Evolutionary conservation across 2,888 invertebrate genomes (phyloP).

Genomic region (Arrhopalites spinosus): DNA sequence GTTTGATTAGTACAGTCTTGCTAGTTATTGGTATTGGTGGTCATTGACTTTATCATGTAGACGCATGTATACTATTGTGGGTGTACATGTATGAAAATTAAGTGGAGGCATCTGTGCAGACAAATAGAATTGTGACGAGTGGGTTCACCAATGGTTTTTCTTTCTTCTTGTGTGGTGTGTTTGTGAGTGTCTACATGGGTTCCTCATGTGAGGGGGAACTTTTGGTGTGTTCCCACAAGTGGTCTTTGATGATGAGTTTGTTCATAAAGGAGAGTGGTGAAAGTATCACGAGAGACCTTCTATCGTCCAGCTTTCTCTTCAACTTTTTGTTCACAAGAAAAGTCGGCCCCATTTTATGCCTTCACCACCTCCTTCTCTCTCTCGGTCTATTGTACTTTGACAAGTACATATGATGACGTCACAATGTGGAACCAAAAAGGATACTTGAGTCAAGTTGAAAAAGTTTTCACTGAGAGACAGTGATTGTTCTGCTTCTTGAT

Average conservation of each 20-base stretch:
- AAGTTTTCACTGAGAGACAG: not conserved
- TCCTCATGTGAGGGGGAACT: not conserved
- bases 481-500: not conserved
- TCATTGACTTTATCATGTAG: not conserved
- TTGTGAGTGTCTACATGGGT: not conserved
- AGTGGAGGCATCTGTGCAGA: conserved; percentile 1
- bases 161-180: conserved; percentile 10
- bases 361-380: not conserved
- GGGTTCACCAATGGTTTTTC: not conserved
- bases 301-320: not conserved
- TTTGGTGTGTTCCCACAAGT: conserved; percentile 18
- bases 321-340: conserved; percentile 3
- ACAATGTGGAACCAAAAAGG: not conserved
- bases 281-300: not conserved
- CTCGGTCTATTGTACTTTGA: not conserved
- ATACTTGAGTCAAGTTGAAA: too few species aligned
- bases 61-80: not conserved
- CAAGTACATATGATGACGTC: not conserved
- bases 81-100: not conserved
- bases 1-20: not conserved
- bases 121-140: not conserved
- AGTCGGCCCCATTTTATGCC: too few species aligned
- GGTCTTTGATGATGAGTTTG: conserved; percentile 36
- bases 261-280: conserved; percentile 31
- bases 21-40: not conserved